Evolutionary conservation across 2,113 vertebrate species (phyloP).

Genomic region (Phasianus colchicus): DNA sequence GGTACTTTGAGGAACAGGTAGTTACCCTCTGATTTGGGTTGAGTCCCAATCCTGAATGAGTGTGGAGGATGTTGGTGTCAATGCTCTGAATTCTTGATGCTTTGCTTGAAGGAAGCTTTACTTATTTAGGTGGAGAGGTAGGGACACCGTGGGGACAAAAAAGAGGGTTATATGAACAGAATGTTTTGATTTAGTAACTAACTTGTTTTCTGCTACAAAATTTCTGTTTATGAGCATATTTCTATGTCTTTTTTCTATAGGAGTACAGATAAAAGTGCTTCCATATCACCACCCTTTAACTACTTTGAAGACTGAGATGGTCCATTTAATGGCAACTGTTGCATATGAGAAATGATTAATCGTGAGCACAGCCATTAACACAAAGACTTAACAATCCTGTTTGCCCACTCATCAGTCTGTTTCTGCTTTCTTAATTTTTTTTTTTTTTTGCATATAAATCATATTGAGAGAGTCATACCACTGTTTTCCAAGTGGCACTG

Average conservation of each 20-base stretch:
- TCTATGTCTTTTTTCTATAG: neutral
- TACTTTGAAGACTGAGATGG: neutral
- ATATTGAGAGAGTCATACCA: neutral
- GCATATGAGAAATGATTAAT: neutral
- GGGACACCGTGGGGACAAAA: neutral
- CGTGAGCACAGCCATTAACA: neutral
- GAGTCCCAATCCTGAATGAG: neutral
- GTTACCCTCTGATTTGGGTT: neutral
- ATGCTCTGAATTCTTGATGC: neutral
- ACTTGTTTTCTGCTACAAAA: neutral
- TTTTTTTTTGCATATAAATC: neutral
- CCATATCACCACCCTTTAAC: neutral
- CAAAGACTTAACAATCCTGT: neutral
- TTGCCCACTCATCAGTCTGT: neutral
- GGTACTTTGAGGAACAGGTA: neutral
- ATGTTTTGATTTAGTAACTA: neutral
- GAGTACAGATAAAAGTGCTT: neutral
- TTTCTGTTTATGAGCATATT: neutral
- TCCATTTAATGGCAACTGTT: neutral
- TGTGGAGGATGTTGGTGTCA: neutral
- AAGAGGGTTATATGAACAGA: neutral
- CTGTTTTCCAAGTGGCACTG: neutral
- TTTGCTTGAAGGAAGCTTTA: neutral
- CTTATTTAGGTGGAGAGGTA: neutral
- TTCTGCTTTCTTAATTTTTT: neutral